Conservation (phyloP, 2,113 vertebrate genomes). For the Origma solitaria region DNA sequence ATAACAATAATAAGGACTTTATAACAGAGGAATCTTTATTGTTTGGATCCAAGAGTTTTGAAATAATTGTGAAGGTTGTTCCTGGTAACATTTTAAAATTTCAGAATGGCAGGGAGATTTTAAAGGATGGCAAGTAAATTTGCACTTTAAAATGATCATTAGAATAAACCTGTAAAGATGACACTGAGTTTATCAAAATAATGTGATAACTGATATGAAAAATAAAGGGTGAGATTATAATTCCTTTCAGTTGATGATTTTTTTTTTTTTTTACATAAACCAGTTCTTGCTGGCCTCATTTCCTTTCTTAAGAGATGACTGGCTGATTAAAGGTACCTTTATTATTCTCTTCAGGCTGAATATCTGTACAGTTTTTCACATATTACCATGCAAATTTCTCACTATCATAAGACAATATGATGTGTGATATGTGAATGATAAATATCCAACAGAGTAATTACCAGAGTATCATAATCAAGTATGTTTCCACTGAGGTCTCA, state of each 20-base stretch:
- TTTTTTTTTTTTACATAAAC: neutral
- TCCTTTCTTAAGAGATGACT: neutral
- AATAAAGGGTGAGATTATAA: neutral
- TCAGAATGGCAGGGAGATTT: neutral
- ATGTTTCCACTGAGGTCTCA: neutral
- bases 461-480: neutral
- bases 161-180: neutral
- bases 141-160: neutral
- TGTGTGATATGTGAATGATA: neutral
- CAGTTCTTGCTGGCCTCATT: neutral
- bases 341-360: neutral
- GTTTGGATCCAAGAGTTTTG: neutral
- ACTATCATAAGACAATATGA: neutral
- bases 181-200: neutral
- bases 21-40: neutral
- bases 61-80: neutral
- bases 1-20: neutral
- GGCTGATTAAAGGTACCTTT: neutral
- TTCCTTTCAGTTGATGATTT: neutral
- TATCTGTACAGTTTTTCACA: neutral
- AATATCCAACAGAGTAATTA: slow-evolving; percentile 1
- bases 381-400: neutral
- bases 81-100: neutral
- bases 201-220: neutral
- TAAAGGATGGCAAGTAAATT: neutral